A percentile compares a stretch with the other conserved stretches of the same genome.
These are phyloP conservation scores for Volucella inflata DNA, from an alignment of 2,888 invertebrate species.

Conservation along the genomic window DNA sequence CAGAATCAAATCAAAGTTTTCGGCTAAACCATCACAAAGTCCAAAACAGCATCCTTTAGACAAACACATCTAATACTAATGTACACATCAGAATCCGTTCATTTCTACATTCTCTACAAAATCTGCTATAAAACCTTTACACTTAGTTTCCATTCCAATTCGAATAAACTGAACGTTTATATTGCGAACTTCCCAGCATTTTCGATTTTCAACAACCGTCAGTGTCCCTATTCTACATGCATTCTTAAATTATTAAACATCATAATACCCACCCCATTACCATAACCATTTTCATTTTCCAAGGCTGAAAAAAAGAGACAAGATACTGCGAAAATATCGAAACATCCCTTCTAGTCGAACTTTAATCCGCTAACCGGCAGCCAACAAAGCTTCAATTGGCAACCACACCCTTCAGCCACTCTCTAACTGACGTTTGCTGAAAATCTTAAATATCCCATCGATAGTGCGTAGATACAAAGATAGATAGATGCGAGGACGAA, in stretches of 20 bases:
- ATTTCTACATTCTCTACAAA: too few species aligned
- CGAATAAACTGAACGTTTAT: too few species aligned
- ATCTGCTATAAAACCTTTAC: too few species aligned
- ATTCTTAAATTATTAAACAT: conserved; percentile 45
- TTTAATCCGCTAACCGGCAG: conserved; percentile 4
- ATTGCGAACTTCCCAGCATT: too few species aligned
- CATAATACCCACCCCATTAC: conserved; percentile 3
- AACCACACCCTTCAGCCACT: conserved; percentile 12
- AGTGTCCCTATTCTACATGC: conserved; percentile 10
- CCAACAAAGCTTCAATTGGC: conserved; percentile 18
- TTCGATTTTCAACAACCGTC: too few species aligned
- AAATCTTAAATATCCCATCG: conserved; percentile 39
- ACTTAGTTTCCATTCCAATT: too few species aligned
- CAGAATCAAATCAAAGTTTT: too few species aligned
- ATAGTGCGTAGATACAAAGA: conserved; percentile 5
- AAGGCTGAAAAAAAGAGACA: conserved; percentile 1
- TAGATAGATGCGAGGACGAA: not conserved
- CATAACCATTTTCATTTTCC: conserved; percentile 24
- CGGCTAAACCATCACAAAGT: too few species aligned
- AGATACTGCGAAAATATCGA: not conserved
- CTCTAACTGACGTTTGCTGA: conserved; percentile 9
- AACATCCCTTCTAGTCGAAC: not conserved
- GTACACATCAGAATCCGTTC: too few species aligned
- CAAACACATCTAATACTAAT: too few species aligned
- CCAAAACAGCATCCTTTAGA: too few species aligned